Percentiles rank a stretch among this genome's conserved stretches.
These are phyloP conservation scores for Diabrotica virgifera DNA, from an alignment of 1,140 invertebrate genomes.

Conservation along the genomic window DNA sequence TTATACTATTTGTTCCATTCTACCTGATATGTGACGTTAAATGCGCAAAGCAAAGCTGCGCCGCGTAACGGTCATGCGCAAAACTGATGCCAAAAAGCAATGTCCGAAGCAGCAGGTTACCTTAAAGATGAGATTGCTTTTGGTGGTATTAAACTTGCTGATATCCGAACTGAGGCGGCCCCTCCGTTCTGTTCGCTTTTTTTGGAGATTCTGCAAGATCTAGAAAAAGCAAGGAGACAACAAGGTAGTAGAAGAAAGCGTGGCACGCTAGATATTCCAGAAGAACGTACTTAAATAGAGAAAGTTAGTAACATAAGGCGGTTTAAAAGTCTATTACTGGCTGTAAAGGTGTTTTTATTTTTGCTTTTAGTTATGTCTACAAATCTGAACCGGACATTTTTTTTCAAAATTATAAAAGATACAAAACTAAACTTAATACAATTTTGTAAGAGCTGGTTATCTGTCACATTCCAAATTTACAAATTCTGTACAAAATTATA, in stretches of 20 bases:
- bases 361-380: no score
- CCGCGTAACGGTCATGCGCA: conserved; percentile 47
- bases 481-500: no score
- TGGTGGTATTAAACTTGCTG: conserved; percentile 86
- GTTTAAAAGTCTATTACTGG: not conserved
- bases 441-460: no score
- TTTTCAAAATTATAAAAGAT: no score
- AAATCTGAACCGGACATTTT: no score
- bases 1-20: not conserved
- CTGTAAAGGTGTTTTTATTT: not conserved
- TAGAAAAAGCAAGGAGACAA: conserved; percentile 84
- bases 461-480: no score
- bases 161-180: conserved; percentile 84
- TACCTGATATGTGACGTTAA: conserved; percentile 5
- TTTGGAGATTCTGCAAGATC: conserved; percentile 96
- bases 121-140: conserved; percentile 96
- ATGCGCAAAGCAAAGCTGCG: conserved; percentile 43
- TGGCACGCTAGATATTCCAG: conserved; percentile 45
- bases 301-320: conserved; percentile 23
- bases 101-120: conserved; percentile 70
- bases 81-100: conserved; percentile 34
- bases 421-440: no score
- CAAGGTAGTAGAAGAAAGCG: conserved; percentile 64
- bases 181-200: conserved; percentile 92
- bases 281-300: conserved; percentile 43